phyloP scores from a whole-genome alignment of 2,113 vertebrate genomes.

The Peromyscus leucopus region DNA sequence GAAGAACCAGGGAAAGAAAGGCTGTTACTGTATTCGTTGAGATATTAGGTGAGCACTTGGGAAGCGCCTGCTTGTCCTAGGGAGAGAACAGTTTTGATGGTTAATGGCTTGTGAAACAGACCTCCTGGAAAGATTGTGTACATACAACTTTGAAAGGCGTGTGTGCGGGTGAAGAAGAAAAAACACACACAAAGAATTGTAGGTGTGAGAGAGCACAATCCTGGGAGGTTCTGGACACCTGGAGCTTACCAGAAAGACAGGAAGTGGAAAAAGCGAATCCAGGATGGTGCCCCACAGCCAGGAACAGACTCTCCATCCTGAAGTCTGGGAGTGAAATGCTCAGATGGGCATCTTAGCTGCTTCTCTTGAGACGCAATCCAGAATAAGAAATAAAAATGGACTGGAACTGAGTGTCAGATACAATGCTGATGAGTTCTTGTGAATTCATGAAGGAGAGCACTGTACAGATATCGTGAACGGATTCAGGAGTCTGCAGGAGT shows the following conservation, averaged over 20 bases:
- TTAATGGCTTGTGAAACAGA: not conserved
- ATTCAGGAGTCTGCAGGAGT: not conserved
- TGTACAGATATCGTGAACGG: not conserved
- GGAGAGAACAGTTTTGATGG: not conserved
- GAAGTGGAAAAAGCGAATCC: not conserved
- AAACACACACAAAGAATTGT: not conserved
- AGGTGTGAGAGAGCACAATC: not conserved
- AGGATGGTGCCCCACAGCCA: not conserved
- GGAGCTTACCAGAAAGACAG: not conserved
- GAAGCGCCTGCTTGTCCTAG: not conserved
- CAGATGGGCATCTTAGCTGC: not conserved
- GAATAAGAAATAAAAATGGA: not conserved
- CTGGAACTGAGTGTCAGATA: not conserved
- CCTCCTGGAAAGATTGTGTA: not conserved
- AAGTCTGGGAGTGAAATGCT: not conserved
- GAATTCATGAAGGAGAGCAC: not conserved
- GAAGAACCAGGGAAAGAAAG: not conserved
- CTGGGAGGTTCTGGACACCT: rapidly evolving
- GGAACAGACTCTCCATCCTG: not conserved
- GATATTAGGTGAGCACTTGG: not conserved
- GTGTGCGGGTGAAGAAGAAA: not conserved
- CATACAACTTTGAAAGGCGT: not conserved
- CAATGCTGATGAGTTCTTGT: not conserved
- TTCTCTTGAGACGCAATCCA: not conserved
- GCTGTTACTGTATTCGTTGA: not conserved